Evolutionary conservation across 2,113 vertebrate species (phyloP), one percentile per base, ranked within the genome.

Genomic region (Pseudorasbora parva): DNA sequence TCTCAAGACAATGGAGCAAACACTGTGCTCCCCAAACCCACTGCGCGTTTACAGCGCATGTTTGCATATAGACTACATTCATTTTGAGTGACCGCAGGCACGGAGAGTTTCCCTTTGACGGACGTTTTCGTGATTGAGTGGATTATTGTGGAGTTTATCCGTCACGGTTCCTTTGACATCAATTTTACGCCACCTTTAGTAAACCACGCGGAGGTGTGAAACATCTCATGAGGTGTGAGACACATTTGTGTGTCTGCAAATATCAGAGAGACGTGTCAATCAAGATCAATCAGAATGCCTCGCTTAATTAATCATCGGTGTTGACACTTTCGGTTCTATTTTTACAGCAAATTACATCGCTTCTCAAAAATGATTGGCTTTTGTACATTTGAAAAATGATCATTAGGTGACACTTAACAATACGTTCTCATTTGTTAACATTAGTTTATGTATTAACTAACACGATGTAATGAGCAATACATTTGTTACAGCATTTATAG

Each of bases 21-120:
- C 82, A 78, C 45, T 54, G 86, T 64, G 64, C 56, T 88, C 30
- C 77, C 41, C 41, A 78, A 78, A 71, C 69, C 69, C 75, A 73
- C 57, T 83, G 69, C 81, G 66, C 37, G 66, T 59, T 77, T 57
- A 57, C 23, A 12, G 7, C 19, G 25, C 57, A 66, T 37, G 72
- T 88, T 90, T 85, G 74, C 88, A 91, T 88, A 84, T 79, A 69
- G 86, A n/a, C n/a, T n/a, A n/a, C n/a, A 90, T 90, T 82, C 60
- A 59, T 60, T 23, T 30, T 9, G 51, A 80, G 51, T 21, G 21
- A 57, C 72, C 33, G 69, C 77, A 76, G 73, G 37, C 17, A 47
- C 51, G 72, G 79, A 83, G 43, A 60, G 45, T 76, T 77, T 60
- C 33, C 75, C 27, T 56, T 76, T 57, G 74, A 68, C 30, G 76